phyloP scores from a whole-genome alignment of 2,113 vertebrate species.

The Serinus canaria region DNA sequence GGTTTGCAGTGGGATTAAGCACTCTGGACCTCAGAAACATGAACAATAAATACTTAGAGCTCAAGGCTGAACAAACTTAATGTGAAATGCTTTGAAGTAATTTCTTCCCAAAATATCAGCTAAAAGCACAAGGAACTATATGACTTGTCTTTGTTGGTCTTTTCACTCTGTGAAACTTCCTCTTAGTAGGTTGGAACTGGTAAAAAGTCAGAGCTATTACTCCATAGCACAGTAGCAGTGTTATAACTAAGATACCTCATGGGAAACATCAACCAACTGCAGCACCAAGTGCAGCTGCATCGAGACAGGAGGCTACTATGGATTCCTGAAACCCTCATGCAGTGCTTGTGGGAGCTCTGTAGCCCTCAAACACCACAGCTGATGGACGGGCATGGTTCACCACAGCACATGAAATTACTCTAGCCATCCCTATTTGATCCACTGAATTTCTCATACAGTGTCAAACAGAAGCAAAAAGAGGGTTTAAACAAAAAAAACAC shows the following conservation, averaged over 20 bases:
- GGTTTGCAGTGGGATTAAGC: background rate
- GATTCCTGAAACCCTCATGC: background rate
- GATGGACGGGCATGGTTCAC: background rate
- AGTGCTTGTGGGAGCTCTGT: background rate
- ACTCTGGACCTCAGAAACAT: background rate
- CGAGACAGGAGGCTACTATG: accelerated
- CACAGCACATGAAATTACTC: background rate
- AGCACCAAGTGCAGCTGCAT: background rate
- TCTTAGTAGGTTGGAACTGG: background rate
- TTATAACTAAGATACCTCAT: background rate
- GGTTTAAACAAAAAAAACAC: background rate
- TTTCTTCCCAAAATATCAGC: background rate
- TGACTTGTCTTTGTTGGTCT: background rate
- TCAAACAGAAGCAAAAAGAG: background rate
- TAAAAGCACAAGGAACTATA: background rate
- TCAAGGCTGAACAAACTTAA: background rate
- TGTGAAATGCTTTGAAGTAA: background rate
- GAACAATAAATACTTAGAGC: background rate
- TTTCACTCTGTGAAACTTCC: background rate
- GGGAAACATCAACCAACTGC: background rate
- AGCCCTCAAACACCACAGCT: background rate
- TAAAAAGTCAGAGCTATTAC: background rate
- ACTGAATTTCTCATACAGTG: background rate
- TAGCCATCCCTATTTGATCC: background rate
- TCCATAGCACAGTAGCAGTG: background rate